These are phyloP conservation scores for Cheilosia impressa DNA, from an alignment of 2,888 invertebrate species.

Conservation along the genomic window DNA sequence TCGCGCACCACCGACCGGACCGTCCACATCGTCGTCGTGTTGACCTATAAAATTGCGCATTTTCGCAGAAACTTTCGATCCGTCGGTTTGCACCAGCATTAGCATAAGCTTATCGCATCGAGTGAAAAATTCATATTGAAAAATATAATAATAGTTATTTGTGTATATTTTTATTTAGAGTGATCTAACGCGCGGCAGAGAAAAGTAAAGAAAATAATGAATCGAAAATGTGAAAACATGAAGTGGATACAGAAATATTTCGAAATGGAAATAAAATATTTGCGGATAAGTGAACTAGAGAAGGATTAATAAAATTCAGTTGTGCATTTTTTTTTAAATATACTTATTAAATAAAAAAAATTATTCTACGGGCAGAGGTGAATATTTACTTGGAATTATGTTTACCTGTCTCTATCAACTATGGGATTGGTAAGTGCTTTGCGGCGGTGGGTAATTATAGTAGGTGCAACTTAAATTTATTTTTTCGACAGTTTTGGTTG, in stretches of 20 bases:
- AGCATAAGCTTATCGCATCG: constrained; percentile 4
- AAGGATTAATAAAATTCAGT: constrained; percentile 23
- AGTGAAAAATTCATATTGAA: constrained; percentile 36
- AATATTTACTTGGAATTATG: constrained; percentile 82
- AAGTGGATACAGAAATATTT: constrained; percentile 60
- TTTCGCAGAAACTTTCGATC: constrained; percentile 24
- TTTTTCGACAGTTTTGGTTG: background rate
- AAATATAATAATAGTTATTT: background rate
- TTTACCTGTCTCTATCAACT: constrained; percentile 87
- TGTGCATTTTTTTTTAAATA: constrained; percentile 4
- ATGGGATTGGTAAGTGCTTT: constrained; percentile 86
- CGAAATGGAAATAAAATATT: constrained; percentile 60
- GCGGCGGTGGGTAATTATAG: no score
- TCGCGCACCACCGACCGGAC: constrained; percentile 22
- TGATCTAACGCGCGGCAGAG: constrained; percentile 40
- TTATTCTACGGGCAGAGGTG: background rate
- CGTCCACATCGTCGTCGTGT: constrained; percentile 55
- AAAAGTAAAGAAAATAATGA: constrained; percentile 33
- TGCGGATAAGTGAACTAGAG: constrained; percentile 49
- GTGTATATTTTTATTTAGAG: constrained; percentile 26
- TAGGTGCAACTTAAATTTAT: background rate
- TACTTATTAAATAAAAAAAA: background rate
- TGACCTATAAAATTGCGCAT: constrained; percentile 63
- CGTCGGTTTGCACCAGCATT: background rate
- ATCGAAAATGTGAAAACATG: constrained; percentile 45